Base-by-base conservation (phyloP, 2,113 vertebrate species). In the Casuarius casuarius region DNA sequence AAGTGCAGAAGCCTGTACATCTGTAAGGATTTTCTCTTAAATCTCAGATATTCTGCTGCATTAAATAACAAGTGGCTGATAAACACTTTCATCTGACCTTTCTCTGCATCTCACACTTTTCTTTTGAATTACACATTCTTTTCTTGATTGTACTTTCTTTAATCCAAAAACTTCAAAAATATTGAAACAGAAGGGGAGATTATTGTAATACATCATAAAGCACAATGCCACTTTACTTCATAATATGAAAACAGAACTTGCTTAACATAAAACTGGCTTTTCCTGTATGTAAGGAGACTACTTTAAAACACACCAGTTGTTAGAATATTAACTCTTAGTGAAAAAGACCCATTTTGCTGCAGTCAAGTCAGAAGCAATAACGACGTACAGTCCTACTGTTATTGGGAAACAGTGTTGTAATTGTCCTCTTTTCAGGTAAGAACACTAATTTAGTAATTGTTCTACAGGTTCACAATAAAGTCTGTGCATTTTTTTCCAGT, bases 91-190 rank as follows among this genome's bases (percentile, higher is more conserved):
- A 40, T 56, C 65, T 63, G 51, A 76, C 63, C 31, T 70, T 89
- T 75, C 40, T 38, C 58, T 81, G 46, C 20, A 38, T 75, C 51
- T 59, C 67, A 62, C 26, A 76, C 29, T 61, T 94, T 79, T 89
- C 59, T 71, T 68, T n/a, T 19, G 51, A 31, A 90, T 89, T 84
- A 87, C 74, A 66, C 18, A 44, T 21, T 68, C 12, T 68, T 61
- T 73, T 65, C 56, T 54, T 40, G 29, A 56, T 58, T 75, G 28
- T 14, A 58, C 28, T 67, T 62, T 89, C 51, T 66, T 91, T 84
- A 86, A 84, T 67, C 21, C 44, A 87, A 87, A 67, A 42, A 38
- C 84, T 91, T 94, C 44, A 86, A 87, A 88, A 84, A 76, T 68
- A 77, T 14, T 26, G 12, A 66, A 89, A 93, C 1, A 3, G 40